These are phyloP conservation scores for Clostera curtula DNA, from an alignment of 2,888 invertebrate species.

Conservation along the genomic window DNA sequence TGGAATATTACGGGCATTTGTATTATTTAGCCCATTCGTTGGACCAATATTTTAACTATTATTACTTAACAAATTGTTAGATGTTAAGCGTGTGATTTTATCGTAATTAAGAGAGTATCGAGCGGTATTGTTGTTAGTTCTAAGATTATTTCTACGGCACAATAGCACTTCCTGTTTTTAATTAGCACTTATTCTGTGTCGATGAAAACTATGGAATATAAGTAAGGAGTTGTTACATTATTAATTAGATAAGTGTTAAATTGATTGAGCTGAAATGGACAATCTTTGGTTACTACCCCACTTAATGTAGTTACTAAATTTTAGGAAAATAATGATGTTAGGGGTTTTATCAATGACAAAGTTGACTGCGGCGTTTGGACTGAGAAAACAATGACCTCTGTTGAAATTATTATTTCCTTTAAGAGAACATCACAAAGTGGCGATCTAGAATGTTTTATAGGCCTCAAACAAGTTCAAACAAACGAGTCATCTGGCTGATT, in stretches of 20 bases:
- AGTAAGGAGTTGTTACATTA: conserved; percentile 74
- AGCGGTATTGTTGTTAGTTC: conserved; percentile 73
- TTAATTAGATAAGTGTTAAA: conserved; percentile 74
- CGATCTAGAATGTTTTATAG: conserved; percentile 55
- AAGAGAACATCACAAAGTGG: conserved; percentile 45
- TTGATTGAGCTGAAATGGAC: conserved; percentile 71
- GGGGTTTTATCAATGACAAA: conserved; percentile 75
- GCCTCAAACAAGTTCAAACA: conserved; percentile 40
- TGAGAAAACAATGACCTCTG: conserved; percentile 40
- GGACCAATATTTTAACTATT: conserved; percentile 76
- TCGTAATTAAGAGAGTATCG: conserved; percentile 71
- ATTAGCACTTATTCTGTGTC: conserved; percentile 76
- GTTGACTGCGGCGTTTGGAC: conserved; percentile 65
- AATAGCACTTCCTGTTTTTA: conserved; percentile 75
- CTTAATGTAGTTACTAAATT: conserved; percentile 66
- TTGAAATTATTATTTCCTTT: conserved; percentile 33
- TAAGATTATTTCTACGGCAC: conserved; percentile 72
- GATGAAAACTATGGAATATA: conserved; percentile 67
- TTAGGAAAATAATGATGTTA: conserved; percentile 68
- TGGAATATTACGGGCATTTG: conserved; percentile 75
- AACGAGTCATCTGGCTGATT: conserved; percentile 34
- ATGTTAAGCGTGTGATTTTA: conserved; percentile 75
- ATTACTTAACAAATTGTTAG: conserved; percentile 75
- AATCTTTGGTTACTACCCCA: conserved; percentile 73
- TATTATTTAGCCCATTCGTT: conserved; percentile 76